Conservation (phyloP, 1,140 invertebrate genomes). For the Pseudobourletiella spinata region DNA sequence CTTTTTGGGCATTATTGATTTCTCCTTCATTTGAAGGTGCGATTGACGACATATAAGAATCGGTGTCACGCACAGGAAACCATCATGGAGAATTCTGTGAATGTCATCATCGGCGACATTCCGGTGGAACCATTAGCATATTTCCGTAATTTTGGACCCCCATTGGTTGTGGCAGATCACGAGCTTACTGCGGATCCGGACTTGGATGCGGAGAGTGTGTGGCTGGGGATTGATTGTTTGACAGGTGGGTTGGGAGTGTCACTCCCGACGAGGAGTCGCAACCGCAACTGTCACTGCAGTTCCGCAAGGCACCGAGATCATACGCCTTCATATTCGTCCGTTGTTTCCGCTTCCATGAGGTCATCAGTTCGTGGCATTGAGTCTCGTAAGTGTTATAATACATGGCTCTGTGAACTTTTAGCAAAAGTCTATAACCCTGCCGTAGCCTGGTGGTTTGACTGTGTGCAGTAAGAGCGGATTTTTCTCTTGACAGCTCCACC, state of each 20-base stretch:
- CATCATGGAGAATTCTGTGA: not conserved
- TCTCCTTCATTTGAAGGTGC: not conserved
- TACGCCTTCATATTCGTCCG: not conserved
- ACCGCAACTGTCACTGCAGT: no score
- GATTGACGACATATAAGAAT: not conserved
- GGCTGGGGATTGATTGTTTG: constrained; percentile 2
- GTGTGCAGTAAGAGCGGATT: no score
- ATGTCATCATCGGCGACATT: not conserved
- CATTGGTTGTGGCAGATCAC: not conserved
- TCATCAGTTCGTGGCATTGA: not conserved
- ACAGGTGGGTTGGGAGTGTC: no score
- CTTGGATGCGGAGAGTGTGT: not conserved
- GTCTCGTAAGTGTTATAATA: not conserved
- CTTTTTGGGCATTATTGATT: no score
- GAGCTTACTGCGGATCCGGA: not conserved
- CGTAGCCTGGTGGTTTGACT: no score
- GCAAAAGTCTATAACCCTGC: no score
- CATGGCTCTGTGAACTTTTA: no score
- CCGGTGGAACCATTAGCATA: not conserved
- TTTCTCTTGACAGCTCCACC: no score
- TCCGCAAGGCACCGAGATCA: no score
- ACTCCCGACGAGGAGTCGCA: no score
- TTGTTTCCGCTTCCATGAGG: not conserved
- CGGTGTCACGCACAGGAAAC: not conserved
- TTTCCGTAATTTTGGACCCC: not conserved